These are phyloP conservation scores for Varecia variegata DNA, from an alignment of 2,797 vertebrate genomes.

Conservation along the genomic window DNA sequence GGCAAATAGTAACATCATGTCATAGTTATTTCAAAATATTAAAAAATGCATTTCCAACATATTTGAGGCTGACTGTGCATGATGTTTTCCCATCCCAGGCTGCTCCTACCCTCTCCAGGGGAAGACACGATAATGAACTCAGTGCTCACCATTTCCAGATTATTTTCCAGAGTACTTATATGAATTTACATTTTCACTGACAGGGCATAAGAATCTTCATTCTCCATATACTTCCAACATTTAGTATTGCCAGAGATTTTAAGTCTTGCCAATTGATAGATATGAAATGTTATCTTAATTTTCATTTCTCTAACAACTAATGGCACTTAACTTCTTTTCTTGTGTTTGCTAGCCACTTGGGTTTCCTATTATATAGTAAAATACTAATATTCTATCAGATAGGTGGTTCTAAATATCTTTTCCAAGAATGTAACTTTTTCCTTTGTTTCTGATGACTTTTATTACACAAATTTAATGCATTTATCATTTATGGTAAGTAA, in stretches of 20 bases:
- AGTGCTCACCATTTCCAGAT: not conserved
- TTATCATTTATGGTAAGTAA: not conserved
- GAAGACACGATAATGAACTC: not conserved
- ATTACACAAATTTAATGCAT: not conserved
- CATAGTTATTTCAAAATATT: not conserved
- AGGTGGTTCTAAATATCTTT: not conserved
- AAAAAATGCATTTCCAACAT: not conserved
- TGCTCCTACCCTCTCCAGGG: not conserved
- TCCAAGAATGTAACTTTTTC: not conserved
- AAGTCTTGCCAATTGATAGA: not conserved
- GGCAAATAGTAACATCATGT: not conserved
- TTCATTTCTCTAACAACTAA: not conserved
- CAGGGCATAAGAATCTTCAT: not conserved
- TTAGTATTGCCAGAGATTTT: not conserved
- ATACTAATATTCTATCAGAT: not conserved
- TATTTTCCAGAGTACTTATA: not conserved
- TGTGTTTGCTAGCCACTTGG: not conserved
- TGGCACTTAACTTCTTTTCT: not conserved
- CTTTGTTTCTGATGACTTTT: not conserved
- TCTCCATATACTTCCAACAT: not conserved
- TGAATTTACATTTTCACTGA: not conserved
- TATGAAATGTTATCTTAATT: not conserved
- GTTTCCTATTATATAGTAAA: not conserved
- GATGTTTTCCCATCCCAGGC: not conserved
- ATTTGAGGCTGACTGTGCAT: not conserved